Conservation (phyloP, 2,113 vertebrate genomes). For the Osmerus mordax region DNA sequence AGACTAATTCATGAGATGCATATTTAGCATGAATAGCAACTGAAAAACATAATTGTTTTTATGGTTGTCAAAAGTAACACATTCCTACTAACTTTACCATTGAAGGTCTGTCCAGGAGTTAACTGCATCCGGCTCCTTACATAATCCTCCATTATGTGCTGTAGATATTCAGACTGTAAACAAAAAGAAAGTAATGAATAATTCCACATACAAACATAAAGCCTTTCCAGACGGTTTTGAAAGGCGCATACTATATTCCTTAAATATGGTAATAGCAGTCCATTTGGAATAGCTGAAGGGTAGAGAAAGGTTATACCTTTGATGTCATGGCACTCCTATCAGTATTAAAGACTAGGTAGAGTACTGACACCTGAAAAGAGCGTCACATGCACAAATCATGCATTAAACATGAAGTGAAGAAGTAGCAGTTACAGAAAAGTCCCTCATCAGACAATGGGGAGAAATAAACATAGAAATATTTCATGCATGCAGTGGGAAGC, state of each 20-base stretch:
- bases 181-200: conserved; percentile 5
- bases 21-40: no score
- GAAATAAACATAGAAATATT: neutral
- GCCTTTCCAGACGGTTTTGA: no score
- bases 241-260: no score
- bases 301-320: conserved; percentile 20
- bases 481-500: no score
- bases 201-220: conserved; percentile 3
- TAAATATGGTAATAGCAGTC: no score
- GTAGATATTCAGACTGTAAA: conserved; percentile 21
- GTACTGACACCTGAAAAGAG: conserved; percentile 16
- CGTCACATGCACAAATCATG: conserved; percentile 10
- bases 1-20: neutral
- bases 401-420: neutral
- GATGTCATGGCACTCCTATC: conserved; percentile 2
- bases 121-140: conserved; percentile 16
- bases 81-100: neutral
- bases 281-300: neutral
- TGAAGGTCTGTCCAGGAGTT: neutral
- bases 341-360: conserved; percentile 21
- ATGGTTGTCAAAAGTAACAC: neutral
- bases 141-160: conserved; percentile 16
- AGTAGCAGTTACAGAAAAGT: neutral
- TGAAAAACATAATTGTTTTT: no score
- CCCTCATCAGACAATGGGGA: neutral